Percentiles rank a stretch among this genome's conserved stretches.
These are phyloP conservation scores for Danio jaintianensis DNA, from an alignment of 2,797 vertebrate species.

Conservation along the genomic window DNA sequence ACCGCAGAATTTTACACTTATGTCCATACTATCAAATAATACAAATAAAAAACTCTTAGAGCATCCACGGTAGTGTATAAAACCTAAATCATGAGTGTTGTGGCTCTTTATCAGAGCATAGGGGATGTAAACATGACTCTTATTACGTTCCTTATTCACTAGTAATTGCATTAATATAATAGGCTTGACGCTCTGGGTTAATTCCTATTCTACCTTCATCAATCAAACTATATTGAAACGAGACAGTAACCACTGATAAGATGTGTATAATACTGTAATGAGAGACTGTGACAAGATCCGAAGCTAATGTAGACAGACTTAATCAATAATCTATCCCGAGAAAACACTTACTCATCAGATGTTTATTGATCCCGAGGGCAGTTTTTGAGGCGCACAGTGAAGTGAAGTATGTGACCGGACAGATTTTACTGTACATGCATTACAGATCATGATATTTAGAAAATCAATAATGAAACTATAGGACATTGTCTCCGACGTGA, in stretches of 20 bases:
- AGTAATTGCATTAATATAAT: conserved; percentile 27
- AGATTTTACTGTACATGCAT: conserved; percentile 25
- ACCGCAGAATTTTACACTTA: too few relatives aligned
- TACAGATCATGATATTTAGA: conserved; percentile 20
- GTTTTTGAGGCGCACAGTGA: conserved; percentile 20
- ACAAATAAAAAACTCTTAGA: too few relatives aligned
- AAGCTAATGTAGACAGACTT: conserved; percentile 55
- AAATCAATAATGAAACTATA: conserved; percentile 26
- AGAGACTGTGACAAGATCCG: background rate
- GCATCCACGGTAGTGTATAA: background rate
- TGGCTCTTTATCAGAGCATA: background rate
- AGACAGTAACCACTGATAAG: background rate
- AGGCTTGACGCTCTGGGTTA: background rate
- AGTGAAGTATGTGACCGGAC: conserved; percentile 39
- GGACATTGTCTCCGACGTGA: conserved; percentile 3
- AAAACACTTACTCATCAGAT: conserved; percentile 47
- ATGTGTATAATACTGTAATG: conserved; percentile 26
- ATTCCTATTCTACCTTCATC: background rate
- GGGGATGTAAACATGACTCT: background rate
- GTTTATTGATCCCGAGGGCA: conserved; percentile 35
- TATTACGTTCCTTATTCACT: conserved; percentile 15
- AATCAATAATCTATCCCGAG: conserved; percentile 62
- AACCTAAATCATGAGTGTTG: background rate
- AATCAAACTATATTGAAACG: background rate
- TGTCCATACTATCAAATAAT: too few relatives aligned